Percentiles rank a stretch among this genome's conserved stretches.
Evolutionary conservation across 2,113 vertebrate species (phyloP).

Genomic region (Oceanodroma tethys): DNA sequence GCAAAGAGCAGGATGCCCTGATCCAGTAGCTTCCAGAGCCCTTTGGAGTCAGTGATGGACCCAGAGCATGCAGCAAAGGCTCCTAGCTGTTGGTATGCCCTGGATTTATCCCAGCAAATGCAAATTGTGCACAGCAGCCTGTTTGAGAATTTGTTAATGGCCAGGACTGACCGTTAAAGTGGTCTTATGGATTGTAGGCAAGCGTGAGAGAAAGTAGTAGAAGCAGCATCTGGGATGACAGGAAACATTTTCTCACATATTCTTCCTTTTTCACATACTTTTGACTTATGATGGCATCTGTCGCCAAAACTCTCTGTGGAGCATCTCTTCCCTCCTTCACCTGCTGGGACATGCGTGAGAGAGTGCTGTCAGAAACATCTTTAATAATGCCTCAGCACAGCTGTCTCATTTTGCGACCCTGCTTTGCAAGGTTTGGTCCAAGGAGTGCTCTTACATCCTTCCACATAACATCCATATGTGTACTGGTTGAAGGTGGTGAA

Average conservation of each 20-base stretch:
- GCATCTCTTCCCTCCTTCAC: background rate
- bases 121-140: background rate
- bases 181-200: background rate
- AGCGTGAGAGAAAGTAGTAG: background rate
- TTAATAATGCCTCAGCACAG: background rate
- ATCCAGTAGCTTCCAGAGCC: background rate
- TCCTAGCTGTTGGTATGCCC: background rate
- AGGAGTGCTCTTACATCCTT: background rate
- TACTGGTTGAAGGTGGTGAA: background rate
- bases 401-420: background rate
- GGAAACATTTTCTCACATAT: background rate
- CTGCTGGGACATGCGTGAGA: too few species aligned
- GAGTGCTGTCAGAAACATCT: background rate
- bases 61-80: background rate
- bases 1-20: background rate
- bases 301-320: background rate
- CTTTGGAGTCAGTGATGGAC: background rate
- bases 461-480: rapidly evolving
- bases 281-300: background rate
- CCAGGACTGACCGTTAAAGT: background rate
- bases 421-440: background rate
- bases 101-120: background rate
- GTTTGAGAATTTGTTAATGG: background rate
- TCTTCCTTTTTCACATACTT: background rate
- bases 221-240: background rate